phyloP scores from a whole-genome alignment of 2,113 vertebrate species.

The Erythrocercus mccallii region DNA sequence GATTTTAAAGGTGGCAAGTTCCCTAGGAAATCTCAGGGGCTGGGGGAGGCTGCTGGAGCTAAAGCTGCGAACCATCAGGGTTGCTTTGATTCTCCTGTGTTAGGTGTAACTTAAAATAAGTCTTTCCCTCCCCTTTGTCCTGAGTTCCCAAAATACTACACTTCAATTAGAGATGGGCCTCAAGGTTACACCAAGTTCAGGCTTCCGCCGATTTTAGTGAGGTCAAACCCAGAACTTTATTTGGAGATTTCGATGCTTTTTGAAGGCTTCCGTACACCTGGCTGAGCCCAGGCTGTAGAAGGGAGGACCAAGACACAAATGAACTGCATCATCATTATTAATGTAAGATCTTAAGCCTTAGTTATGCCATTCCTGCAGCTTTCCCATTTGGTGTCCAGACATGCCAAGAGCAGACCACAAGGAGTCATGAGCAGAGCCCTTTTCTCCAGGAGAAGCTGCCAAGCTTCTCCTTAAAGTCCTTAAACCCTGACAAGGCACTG shows the following conservation, averaged over 20 bases:
- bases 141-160: neutral
- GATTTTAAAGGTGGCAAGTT: neutral
- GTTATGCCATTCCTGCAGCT: neutral
- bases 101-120: neutral
- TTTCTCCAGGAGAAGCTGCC: neutral
- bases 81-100: neutral
- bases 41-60: neutral
- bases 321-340: neutral
- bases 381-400: neutral
- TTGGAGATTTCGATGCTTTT: neutral
- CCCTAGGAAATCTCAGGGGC: neutral
- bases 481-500: neutral
- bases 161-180: neutral
- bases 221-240: neutral
- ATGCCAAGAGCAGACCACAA: neutral
- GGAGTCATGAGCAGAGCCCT: neutral
- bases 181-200: conserved; percentile 10
- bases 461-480: neutral
- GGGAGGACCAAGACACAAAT: neutral
- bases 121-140: neutral
- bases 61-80: neutral
- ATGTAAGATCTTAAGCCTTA: neutral
- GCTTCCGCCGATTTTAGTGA: neutral
- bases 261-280: neutral
- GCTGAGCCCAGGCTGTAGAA: neutral